Base-by-base conservation (phyloP, 2,797 vertebrate genomes). In the Poecilia gillii region DNA sequence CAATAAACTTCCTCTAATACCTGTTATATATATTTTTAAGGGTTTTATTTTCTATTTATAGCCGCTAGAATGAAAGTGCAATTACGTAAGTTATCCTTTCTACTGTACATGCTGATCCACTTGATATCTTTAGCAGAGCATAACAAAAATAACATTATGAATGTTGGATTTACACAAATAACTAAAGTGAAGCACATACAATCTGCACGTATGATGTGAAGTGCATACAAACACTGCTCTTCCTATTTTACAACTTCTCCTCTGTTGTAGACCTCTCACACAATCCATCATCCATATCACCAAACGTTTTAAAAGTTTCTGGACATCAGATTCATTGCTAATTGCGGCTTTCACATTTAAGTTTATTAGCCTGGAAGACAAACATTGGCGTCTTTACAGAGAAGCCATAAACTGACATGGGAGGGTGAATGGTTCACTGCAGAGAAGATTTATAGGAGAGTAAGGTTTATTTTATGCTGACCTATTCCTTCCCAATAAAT, bases 401-500 rank as follows among this genome's bases (percentile, higher is more conserved):
- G 6, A 74, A 81, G 70, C 70, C 74, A 79, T 87, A 88, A 82
- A 88, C 55, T 78, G 3, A 81, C 62, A 51, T 33, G 46, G 72
- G 59, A 45, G 13, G 53, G 41, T 53, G 0, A 0, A 57, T 12
- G 3, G 13, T 70, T 43, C 51, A 49, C 46, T 75, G 66, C 46
- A 39, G 43, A 76, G 43, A 39, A 72, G 71, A 88, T 87, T 88
- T 81, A 89, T 83, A 62, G 12, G 31, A 49, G 71, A 70, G 77
- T 77, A 47, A 79, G 66, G 74, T 88, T 88, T 86, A 90, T 59
- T 2, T 46, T 55, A 2, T 1, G 1, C 13, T 73, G 47, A 80
- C 47, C 83, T 53, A 59, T 80, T 81, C 66, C 31, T 39, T 11
- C 9, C 45, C 66, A 77, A 66, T 89, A 90, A 86, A 90, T 91